Base-by-base conservation (phyloP, 1,140 invertebrate genomes). In the Odontomachus brunneus region DNA sequence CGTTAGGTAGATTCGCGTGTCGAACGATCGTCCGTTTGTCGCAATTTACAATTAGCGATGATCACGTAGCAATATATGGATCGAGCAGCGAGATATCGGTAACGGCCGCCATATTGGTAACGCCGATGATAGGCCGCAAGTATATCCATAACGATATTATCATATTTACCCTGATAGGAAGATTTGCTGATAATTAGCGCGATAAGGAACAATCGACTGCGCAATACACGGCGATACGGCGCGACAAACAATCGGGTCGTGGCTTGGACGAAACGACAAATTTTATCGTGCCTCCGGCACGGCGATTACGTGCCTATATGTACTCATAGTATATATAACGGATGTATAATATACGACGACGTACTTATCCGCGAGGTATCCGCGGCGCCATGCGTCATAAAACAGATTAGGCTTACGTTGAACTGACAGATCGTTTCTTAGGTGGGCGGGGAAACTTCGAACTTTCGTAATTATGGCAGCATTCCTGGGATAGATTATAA, bases 101-200 rank as follows among this genome's bases (percentile, higher is more conserved):
- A 75, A 73, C 62, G 75, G n/a, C 88, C 74, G 90, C 88, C 88
- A 92, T 91, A 85, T 72, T 86, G 84, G 87, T 88, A 86, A 82
- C 76, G 74, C 63, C 86, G 72, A 84, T 90, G 81, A 89, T 88
- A 86, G 84, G 84, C 71, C 59, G 19, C 65, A 55, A 48, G 60
- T 83, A 82, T 89, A 88, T 87, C 82, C 55, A 66, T 91, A 76
- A 85, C 81, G 87, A 89, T 89, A 90, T 92, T 91, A 90, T 82
- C 85, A 90, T 93, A 92, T 93, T 92, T 93, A 84, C 85, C 60
- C 89, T 91, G 92, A 93, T 93, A 93, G 86, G 88, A 91, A 91
- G 91, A 92, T 93, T 91, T 86, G 72, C 90, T 91, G 90, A 91
- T 91, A 89, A 91, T 91, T 89, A 84, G 66, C 57, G 82, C 83